Conservation (phyloP, 2,797 vertebrate genomes). For the Melanotaenia trifasciata region DNA sequence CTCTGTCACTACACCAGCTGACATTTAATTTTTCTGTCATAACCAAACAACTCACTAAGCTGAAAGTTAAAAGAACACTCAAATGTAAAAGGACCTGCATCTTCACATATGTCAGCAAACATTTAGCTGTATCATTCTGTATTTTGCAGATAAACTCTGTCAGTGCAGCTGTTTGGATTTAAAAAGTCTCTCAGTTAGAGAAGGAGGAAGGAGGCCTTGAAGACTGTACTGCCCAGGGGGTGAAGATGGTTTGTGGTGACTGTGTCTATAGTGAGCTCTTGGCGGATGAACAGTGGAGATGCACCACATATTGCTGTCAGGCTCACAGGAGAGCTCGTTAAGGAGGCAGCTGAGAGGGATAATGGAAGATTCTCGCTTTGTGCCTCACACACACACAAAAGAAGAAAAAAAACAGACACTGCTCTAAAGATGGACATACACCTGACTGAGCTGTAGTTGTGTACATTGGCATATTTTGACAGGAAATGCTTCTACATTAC, state of each 20-base stretch:
- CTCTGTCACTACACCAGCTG: slow-evolving; percentile 19
- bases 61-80: slow-evolving; percentile 38
- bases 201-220: slow-evolving; percentile 27
- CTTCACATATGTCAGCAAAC: slow-evolving; percentile 36
- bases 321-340: slow-evolving; percentile 78
- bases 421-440: slow-evolving; percentile 30
- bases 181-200: slow-evolving; percentile 26
- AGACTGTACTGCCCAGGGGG: slow-evolving; percentile 26
- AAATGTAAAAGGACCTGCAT: slow-evolving; percentile 23
- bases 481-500: slow-evolving; percentile 10
- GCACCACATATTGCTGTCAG: slow-evolving; percentile 61
- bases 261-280: slow-evolving; percentile 32
- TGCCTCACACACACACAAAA: slow-evolving; percentile 48
- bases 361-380: slow-evolving; percentile 63
- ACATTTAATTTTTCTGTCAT: slow-evolving; percentile 40
- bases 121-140: slow-evolving; percentile 24
- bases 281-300: slow-evolving; percentile 62
- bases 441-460: slow-evolving; percentile 11
- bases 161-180: slow-evolving; percentile 37
- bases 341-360: slow-evolving; percentile 64
- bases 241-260: slow-evolving; percentile 49
- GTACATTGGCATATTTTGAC: not conserved
- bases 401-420: slow-evolving; percentile 18
- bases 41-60: slow-evolving; percentile 20
- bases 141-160: slow-evolving; percentile 32